phyloP scores from a whole-genome alignment of 2,113 vertebrate species.

The Cavia porcellus region DNA sequence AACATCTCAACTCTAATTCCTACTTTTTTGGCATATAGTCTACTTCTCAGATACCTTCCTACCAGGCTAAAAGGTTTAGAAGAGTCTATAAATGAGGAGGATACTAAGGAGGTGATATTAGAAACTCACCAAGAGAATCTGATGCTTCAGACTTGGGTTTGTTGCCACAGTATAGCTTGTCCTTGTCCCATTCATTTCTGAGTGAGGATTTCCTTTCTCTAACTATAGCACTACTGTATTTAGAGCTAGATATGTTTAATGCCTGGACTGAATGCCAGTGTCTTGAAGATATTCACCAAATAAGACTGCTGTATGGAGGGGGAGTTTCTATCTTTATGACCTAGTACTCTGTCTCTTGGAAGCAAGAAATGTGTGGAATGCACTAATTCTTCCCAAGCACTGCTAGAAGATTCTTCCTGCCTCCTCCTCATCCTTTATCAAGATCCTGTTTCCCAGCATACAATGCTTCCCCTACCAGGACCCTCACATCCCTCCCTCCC shows the following conservation, averaged over 20 bases:
- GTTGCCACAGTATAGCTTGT: not conserved
- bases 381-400: not conserved
- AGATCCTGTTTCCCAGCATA: not conserved
- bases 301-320: not conserved
- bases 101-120: not conserved
- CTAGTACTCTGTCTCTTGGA: not conserved
- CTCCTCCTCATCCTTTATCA: not conserved
- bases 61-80: not conserved
- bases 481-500: no score
- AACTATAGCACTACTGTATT: no score
- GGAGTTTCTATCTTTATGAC: not conserved
- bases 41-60: not conserved
- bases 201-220: not conserved
- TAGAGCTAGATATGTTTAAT: not conserved
- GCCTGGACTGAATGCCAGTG: no score
- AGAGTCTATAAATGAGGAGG: not conserved
- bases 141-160: not conserved
- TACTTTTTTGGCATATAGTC: not conserved
- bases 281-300: not conserved
- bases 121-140: not conserved
- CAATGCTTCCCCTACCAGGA: not conserved
- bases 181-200: not conserved
- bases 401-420: no score
- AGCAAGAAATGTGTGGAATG: not conserved
- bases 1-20: not conserved